These are phyloP conservation scores for Cheilosia grossa DNA, from an alignment of 2,888 invertebrate species.

Conservation along the genomic window DNA sequence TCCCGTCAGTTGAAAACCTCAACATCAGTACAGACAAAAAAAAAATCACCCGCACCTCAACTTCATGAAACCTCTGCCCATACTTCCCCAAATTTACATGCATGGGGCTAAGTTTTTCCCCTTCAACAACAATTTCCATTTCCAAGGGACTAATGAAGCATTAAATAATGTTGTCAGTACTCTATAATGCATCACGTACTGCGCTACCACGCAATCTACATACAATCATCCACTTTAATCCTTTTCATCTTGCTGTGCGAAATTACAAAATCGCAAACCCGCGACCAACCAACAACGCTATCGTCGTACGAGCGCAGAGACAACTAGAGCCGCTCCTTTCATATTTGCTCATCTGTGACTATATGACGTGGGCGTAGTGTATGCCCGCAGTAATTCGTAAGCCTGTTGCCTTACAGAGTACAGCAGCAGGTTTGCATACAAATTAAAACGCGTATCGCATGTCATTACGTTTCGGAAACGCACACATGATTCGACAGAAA, in stretches of 20 bases:
- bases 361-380: slow-evolving; percentile 28
- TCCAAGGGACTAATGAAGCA: slow-evolving; percentile 70
- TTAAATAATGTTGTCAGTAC: slow-evolving; percentile 63
- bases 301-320: neutral
- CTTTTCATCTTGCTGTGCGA: slow-evolving; percentile 63
- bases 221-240: slow-evolving; percentile 70
- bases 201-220: slow-evolving; percentile 52
- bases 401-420: slow-evolving; percentile 63
- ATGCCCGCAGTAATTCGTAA: slow-evolving; percentile 34
- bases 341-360: slow-evolving; percentile 73
- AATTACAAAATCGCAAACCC: slow-evolving; percentile 66
- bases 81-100: too few species aligned
- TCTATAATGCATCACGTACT: slow-evolving; percentile 58
- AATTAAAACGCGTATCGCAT: slow-evolving; percentile 71
- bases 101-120: too few species aligned
- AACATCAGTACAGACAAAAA: too few species aligned
- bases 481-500: slow-evolving; percentile 55
- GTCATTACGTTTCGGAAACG: slow-evolving; percentile 50
- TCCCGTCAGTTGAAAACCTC: too few species aligned
- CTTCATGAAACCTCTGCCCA: too few species aligned
- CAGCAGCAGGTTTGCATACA: slow-evolving; percentile 64
- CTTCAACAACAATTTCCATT: neutral
- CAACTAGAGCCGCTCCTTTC: slow-evolving; percentile 28
- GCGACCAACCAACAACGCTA: neutral
- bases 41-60: too few species aligned